These are phyloP conservation scores for Ecdyonurus torrentis DNA, from an alignment of 2,888 invertebrate species.

Conservation along the genomic window DNA sequence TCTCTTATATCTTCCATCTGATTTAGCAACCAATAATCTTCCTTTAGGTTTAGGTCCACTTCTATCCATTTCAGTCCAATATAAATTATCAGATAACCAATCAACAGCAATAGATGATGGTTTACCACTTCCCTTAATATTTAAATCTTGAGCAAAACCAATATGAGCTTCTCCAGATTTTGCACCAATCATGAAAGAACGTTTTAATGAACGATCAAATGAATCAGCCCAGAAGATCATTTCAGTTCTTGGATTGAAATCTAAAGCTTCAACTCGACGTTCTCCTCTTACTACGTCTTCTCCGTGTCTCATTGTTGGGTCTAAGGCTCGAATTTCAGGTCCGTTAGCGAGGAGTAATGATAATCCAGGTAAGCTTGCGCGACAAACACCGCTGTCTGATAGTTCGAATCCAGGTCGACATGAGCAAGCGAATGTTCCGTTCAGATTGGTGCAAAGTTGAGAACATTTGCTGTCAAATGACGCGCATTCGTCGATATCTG, in stretches of 20 bases:
- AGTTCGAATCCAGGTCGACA: conserved; percentile 69
- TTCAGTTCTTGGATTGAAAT: conserved; percentile 67
- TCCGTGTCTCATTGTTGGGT: conserved; percentile 41
- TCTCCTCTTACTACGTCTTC: conserved; percentile 65
- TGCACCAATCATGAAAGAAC: conserved; percentile 78
- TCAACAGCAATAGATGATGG: conserved; percentile 85
- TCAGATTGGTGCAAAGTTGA: conserved; percentile 80
- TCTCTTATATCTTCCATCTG: conserved; percentile 76
- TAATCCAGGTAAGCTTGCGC: conserved; percentile 45
- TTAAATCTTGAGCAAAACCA: conserved; percentile 73
- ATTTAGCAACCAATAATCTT: conserved; percentile 65
- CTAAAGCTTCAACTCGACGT: conserved; percentile 79
- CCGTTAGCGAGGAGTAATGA: conserved; percentile 64
- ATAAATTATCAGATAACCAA: conserved; percentile 84
- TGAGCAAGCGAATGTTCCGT: conserved; percentile 75
- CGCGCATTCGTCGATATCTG: conserved; percentile 78
- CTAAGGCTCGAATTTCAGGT: conserved; percentile 65
- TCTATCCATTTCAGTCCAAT: conserved; percentile 74
- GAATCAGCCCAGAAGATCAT: conserved; percentile 95
- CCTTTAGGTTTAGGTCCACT: conserved; percentile 31
- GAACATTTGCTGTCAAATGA: conserved; percentile 77
- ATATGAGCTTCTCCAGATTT: conserved; percentile 57
- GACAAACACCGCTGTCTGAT: conserved; percentile 74
- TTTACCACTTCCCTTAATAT: conserved; percentile 60
- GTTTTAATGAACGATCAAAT: conserved; percentile 73